phyloP scores from a whole-genome alignment of 2,888 invertebrate genomes.

The Synanthedon myopaeformis region DNA sequence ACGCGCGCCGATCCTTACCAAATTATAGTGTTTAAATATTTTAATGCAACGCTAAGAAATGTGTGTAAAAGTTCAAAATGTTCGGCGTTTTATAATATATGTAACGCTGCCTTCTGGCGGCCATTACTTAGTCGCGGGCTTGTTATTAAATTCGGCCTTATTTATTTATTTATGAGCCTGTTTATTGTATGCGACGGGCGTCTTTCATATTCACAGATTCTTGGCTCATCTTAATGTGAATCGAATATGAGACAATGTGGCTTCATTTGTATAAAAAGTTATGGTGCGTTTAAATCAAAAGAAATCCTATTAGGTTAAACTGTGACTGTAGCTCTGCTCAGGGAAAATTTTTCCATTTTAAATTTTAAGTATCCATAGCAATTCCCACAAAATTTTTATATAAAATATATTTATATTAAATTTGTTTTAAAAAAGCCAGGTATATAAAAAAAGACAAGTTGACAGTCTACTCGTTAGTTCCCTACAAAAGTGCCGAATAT shows the following conservation, averaged over 20 bases:
- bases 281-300: too few species aligned
- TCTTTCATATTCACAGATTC: constrained; percentile 5
- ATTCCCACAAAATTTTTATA: too few species aligned
- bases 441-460: too few species aligned
- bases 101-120: constrained; percentile 63
- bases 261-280: not conserved
- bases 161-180: constrained; percentile 63
- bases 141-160: constrained; percentile 67
- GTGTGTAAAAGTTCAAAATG: constrained; percentile 61
- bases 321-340: too few species aligned
- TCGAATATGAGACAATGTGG: not conserved
- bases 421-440: too few species aligned
- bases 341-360: too few species aligned
- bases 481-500: constrained; percentile 39
- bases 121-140: constrained; percentile 58
- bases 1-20: constrained; percentile 33
- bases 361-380: too few species aligned
- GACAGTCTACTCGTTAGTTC: too few species aligned
- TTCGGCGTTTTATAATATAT: constrained; percentile 51
- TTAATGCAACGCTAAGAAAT: constrained; percentile 63
- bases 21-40: constrained; percentile 66
- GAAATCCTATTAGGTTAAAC: too few species aligned
- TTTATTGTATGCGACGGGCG: constrained; percentile 25
- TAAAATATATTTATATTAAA: too few species aligned
- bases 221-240: not conserved